phyloP scores from a whole-genome alignment of 2,113 vertebrate genomes.

The Phodopus roborovskii region DNA sequence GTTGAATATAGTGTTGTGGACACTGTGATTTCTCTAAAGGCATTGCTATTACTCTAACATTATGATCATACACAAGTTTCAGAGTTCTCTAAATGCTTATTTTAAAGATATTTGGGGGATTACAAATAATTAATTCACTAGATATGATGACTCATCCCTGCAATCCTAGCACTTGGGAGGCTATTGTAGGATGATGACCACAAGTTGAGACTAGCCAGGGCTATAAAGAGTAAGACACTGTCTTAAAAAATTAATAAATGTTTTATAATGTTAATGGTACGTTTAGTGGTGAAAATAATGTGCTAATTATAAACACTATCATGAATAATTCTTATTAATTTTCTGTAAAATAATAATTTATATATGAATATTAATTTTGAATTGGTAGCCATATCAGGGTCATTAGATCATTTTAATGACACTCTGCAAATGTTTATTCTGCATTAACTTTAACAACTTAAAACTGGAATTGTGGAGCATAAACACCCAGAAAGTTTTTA shows the following conservation, averaged over 20 bases:
- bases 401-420: slow-evolving; percentile 21
- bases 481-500: neutral
- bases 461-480: neutral
- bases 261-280: neutral
- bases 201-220: neutral
- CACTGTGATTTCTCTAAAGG: neutral
- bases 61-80: neutral
- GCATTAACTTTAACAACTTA: neutral
- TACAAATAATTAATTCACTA: neutral
- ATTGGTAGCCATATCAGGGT: neutral
- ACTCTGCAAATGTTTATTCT: neutral
- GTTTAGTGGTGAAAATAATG: slow-evolving; percentile 8
- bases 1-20: neutral
- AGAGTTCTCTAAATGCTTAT: neutral
- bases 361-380: neutral
- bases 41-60: neutral
- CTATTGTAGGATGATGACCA: neutral
- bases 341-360: neutral
- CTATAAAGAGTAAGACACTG: neutral
- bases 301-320: neutral
- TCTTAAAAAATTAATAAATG: neutral
- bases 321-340: neutral
- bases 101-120: neutral
- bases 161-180: neutral
- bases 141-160: neutral